A percentile compares a stretch with the other conserved stretches of the same genome.
Evolutionary conservation across 2,888 invertebrate genomes (phyloP).

Genomic region (Caenorhabditis macrosperma): DNA sequence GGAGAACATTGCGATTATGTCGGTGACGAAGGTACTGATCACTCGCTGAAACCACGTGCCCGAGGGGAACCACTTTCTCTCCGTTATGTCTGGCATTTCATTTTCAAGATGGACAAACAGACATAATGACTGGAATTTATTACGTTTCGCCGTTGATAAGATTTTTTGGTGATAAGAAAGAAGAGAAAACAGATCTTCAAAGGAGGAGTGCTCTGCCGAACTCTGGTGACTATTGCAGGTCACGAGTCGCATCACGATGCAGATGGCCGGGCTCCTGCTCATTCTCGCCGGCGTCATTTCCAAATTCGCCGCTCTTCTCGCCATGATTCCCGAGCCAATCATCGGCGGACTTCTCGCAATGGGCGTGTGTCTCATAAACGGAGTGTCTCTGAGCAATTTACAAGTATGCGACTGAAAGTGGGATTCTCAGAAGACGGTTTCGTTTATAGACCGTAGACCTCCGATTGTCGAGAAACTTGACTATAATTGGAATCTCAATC

Average conservation of each 20-base stretch:
- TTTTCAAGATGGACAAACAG: background rate
- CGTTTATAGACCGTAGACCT: slow-evolving; percentile 60
- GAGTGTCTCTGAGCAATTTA: slow-evolving; percentile 72
- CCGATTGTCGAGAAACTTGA: slow-evolving; percentile 66
- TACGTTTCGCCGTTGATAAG: background rate
- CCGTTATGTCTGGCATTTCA: too few relatives aligned
- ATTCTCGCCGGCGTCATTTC: slow-evolving; percentile 61
- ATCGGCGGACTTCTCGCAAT: slow-evolving; percentile 75
- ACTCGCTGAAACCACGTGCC: slow-evolving; percentile 2
- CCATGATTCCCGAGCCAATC: slow-evolving; percentile 74
- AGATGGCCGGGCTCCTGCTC: slow-evolving; percentile 71
- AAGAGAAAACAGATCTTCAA: background rate
- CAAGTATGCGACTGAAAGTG: slow-evolving; percentile 52
- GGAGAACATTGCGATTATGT: slow-evolving; percentile 75
- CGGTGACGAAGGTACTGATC: slow-evolving; percentile 66
- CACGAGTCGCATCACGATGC: slow-evolving; percentile 74
- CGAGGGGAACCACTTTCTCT: background rate
- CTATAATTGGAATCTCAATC: slow-evolving; percentile 74
- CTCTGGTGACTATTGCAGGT: slow-evolving; percentile 53
- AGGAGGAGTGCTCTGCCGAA: background rate
- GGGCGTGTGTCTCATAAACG: slow-evolving; percentile 74
- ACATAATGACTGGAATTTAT: background rate
- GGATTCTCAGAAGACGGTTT: slow-evolving; percentile 4
- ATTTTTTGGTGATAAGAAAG: background rate
- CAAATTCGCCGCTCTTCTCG: slow-evolving; percentile 74